Base-by-base conservation (phyloP, 2,888 invertebrate genomes). In the Macrosiphum euphorbiae region DNA sequence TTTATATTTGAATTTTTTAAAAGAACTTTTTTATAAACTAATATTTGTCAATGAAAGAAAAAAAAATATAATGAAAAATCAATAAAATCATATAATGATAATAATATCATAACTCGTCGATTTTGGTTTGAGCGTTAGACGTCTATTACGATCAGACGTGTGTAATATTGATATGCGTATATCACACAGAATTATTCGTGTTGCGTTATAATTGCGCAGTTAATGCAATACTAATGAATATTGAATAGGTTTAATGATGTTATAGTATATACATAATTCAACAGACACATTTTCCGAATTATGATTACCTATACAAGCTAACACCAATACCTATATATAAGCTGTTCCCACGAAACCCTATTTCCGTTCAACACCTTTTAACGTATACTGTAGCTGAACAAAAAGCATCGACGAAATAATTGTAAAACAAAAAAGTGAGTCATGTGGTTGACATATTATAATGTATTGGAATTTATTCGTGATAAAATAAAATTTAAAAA, bases 221-320 rank as follows among this genome's bases (percentile, higher is more conserved):
- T 91, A 28, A 85, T 55, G 84, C 41, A 44, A 55, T 28, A 28
- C 84, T 91, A 24, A 91, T 55, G 85, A 85, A 91, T 55, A 91
- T 85, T 85, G 55, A 91, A 91, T n/a, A 28, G 85, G 55, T 55
- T 85, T 20, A 91, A 85, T 44, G 41, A 84, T 52, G 55, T 84
- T 55, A 41, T 78, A 78, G 7, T 78, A 24, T 44, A 24, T 24
- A 52, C 35, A 50, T 78, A 90, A 90, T 78, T 52, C 24, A 52
- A 50, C 35, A 10, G 78, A 24, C 11, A 85, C 28, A 85, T 91
- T 55, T 85, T 55, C 26, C 8, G 55, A 52, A 52, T 41, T 35
- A 90, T 55, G 78, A 16, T 78, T 41, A 35, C 50, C 35, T 78
- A 35, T 78, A 35, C 35, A 78, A 61, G 61, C 20, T 44, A 28